phyloP scores from a whole-genome alignment of 2,797 vertebrate genomes.

The Coracias cyanogaster region DNA sequence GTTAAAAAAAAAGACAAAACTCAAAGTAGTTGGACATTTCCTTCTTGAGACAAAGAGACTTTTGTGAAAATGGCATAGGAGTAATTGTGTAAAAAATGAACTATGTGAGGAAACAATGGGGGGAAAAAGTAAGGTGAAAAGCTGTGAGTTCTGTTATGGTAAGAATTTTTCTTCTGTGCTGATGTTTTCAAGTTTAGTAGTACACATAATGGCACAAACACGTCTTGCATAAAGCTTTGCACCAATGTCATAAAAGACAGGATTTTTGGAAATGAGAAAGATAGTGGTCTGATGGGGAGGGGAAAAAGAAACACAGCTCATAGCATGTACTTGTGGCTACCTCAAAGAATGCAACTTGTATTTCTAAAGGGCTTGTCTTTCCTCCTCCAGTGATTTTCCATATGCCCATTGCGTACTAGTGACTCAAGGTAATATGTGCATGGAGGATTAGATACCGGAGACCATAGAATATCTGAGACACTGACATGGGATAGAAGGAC shows the following conservation, averaged over 20 bases:
- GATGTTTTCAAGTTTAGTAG: neutral
- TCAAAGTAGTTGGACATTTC: neutral
- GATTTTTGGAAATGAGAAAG: neutral
- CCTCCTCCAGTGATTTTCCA: neutral
- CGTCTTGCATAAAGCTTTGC: neutral
- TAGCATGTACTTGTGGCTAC: neutral
- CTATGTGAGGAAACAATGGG: neutral
- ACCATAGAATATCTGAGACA: neutral
- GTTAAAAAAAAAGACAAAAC: neutral
- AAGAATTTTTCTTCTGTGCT: neutral
- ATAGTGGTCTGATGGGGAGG: neutral
- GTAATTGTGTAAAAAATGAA: neutral
- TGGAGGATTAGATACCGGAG: neutral
- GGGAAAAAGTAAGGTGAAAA: neutral
- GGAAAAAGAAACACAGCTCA: neutral
- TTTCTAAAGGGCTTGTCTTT: neutral
- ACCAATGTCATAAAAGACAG: neutral
- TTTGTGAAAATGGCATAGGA: neutral
- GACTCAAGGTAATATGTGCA: neutral
- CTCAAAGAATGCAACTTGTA: rapidly evolving
- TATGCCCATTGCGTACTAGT: neutral
- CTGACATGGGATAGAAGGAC: neutral
- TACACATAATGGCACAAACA: neutral
- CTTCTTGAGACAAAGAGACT: neutral
- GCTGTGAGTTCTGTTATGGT: neutral